Evolutionary conservation across 2,797 vertebrate genomes (phyloP).

Genomic region (Malurus leucopterus): DNA sequence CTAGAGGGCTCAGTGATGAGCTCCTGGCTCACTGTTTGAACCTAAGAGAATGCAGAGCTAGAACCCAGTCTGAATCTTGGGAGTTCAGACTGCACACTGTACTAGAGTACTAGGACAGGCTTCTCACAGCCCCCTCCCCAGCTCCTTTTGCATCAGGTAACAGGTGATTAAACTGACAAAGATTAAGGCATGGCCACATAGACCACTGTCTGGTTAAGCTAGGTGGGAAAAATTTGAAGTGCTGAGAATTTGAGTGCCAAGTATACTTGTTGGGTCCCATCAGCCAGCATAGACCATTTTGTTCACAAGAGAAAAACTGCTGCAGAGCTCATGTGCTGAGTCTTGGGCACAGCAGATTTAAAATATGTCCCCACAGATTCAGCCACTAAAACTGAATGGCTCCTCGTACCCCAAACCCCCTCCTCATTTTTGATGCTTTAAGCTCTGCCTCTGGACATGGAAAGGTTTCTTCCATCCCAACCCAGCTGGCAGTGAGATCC

Average conservation of each 20-base stretch:
- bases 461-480: background rate
- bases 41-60: background rate
- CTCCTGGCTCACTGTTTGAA: background rate
- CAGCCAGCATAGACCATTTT: background rate
- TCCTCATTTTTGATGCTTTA: background rate
- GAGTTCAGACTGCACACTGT: background rate
- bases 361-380: background rate
- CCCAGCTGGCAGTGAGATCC: background rate
- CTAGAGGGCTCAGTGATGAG: background rate
- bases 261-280: background rate
- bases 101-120: background rate
- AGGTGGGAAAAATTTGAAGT: background rate
- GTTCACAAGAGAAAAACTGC: background rate
- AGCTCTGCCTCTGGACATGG: background rate
- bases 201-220: background rate
- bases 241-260: background rate
- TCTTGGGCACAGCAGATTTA: background rate
- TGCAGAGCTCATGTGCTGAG: rapidly evolving
- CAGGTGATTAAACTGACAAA: background rate
- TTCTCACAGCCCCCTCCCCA: rapidly evolving
- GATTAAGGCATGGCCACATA: background rate
- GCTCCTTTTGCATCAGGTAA: background rate
- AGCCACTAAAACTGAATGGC: background rate
- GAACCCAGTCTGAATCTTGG: background rate
- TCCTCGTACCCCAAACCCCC: background rate